These are phyloP conservation scores for Neoaliturus tenellus DNA, from an alignment of 2,888 invertebrate genomes.

Conservation along the genomic window DNA sequence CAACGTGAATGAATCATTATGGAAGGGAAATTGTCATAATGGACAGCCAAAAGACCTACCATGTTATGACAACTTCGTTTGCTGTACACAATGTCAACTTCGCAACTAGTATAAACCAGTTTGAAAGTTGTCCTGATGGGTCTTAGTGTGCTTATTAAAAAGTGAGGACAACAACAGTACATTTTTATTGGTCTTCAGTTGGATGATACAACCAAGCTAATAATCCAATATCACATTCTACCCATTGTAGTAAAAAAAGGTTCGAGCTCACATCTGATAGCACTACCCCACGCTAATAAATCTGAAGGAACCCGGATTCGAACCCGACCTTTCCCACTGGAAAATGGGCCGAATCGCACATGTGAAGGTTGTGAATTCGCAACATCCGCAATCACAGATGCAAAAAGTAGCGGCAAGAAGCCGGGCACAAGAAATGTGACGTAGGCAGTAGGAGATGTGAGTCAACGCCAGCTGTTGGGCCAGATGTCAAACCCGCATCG, in stretches of 20 bases:
- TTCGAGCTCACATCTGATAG: too few species aligned
- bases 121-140: too few species aligned
- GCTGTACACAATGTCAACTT: too few species aligned
- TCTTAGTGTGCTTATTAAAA: too few species aligned
- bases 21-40: too few species aligned
- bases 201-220: not conserved
- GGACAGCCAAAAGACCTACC: too few species aligned
- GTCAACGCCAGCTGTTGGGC: not conserved
- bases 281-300: not conserved
- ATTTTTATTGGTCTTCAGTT: too few species aligned
- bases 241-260: too few species aligned
- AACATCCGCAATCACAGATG: conserved; percentile 35
- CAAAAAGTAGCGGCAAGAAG: not conserved
- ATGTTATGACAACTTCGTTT: too few species aligned
- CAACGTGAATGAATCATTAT: too few species aligned
- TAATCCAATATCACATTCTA: not conserved
- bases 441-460: not conserved
- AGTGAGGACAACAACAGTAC: too few species aligned
- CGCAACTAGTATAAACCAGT: too few species aligned
- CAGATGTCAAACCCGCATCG: conserved; percentile 12
- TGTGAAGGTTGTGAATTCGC: conserved; percentile 31
- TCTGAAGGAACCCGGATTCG: not conserved
- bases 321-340: not conserved
- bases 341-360: not conserved
- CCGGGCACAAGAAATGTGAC: not conserved